Conservation (phyloP, 2,888 invertebrate genomes). For the Tricholauxania praeusta region DNA sequence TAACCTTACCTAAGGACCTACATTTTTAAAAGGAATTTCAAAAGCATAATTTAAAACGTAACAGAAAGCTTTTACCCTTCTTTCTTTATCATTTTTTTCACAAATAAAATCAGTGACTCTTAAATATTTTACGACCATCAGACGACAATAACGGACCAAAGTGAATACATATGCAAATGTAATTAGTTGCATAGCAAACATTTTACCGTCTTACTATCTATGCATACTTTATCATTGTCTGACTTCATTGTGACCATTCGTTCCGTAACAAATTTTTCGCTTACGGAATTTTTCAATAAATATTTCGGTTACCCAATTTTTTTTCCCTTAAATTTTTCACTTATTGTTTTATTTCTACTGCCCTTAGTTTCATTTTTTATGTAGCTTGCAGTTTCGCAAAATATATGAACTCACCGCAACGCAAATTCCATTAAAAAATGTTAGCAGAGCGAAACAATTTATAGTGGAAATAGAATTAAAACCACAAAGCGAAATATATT, state of each 20-base stretch:
- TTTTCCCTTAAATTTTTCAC: too few species aligned
- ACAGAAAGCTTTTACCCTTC: neutral
- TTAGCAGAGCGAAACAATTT: constrained; percentile 61
- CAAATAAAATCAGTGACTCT: constrained; percentile 48
- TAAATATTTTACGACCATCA: constrained; percentile 59
- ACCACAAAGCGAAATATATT: constrained; percentile 60
- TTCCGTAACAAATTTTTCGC: neutral
- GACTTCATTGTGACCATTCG: neutral
- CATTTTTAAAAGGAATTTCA: too few species aligned
- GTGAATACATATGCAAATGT: constrained; percentile 64
- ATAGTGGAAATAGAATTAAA: constrained; percentile 63
- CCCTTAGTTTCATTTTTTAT: neutral
- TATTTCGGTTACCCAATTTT: too few species aligned
- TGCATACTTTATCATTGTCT: constrained; percentile 2
- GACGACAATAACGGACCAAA: constrained; percentile 46
- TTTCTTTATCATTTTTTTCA: too few species aligned
- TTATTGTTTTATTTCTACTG: neutral
- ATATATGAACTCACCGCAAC: constrained; percentile 21
- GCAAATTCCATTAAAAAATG: constrained; percentile 53
- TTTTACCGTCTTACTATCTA: constrained; percentile 44
- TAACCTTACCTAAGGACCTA: too few species aligned
- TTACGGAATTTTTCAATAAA: neutral
- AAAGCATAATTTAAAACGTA: neutral
- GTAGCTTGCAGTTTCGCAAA: too few species aligned
- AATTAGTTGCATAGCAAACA: constrained; percentile 62